Percentiles rank a stretch among this genome's conserved stretches.
These are phyloP conservation scores for Arvicanthis niloticus DNA, from an alignment of 2,113 vertebrate species.

Conservation along the genomic window DNA sequence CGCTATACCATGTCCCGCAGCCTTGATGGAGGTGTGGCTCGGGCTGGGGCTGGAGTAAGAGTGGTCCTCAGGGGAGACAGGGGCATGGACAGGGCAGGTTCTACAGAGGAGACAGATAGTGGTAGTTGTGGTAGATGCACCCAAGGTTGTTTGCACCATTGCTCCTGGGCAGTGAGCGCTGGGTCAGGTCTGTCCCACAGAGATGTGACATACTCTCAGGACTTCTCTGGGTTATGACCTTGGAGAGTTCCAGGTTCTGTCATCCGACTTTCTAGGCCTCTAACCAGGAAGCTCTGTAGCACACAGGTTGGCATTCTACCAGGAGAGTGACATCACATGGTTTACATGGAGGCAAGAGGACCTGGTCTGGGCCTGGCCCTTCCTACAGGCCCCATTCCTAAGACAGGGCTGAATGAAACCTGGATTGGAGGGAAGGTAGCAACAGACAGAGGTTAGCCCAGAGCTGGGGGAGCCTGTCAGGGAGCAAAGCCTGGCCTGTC, in stretches of 20 bases:
- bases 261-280: neutral
- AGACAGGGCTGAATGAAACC: neutral
- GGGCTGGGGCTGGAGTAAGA: constrained; percentile 13
- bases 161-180: neutral
- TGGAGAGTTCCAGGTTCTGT: neutral
- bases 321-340: neutral
- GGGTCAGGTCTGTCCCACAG: rapidly evolving
- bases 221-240: neutral
- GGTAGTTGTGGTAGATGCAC: too few species aligned
- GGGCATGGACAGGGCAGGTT: neutral
- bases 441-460: neutral
- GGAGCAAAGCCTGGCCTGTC: neutral
- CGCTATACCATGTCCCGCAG: constrained; percentile 98
- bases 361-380: neutral
- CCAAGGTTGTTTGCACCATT: neutral
- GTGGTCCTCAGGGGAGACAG: neutral
- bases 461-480: neutral
- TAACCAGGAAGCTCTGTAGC: constrained; percentile 15
- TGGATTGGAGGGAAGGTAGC: neutral
- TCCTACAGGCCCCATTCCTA: neutral
- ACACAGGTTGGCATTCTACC: neutral
- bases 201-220: neutral
- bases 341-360: neutral
- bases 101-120: neutral
- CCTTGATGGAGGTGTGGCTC: constrained; percentile 94